These are phyloP conservation scores for Zaprionus tsacasi DNA, from an alignment of 1,140 invertebrate species.

Conservation along the genomic window DNA sequence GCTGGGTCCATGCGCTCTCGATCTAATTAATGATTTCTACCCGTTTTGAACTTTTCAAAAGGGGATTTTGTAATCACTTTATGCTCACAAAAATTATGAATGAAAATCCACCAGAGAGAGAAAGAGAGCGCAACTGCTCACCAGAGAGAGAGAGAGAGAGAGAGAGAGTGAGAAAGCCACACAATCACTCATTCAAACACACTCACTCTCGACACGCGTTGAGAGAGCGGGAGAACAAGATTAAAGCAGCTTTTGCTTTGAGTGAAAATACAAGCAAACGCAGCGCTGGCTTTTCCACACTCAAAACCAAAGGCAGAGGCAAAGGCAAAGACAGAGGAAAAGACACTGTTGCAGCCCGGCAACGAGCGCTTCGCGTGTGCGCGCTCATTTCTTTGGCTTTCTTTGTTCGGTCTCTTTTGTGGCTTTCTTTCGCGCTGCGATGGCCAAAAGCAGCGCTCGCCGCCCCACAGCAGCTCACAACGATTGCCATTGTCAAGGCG, in stretches of 20 bases:
- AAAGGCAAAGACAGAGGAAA: slow-evolving; percentile 40
- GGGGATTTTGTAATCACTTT: slow-evolving; percentile 72
- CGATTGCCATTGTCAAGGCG: slow-evolving; percentile 83
- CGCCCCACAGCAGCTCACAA: slow-evolving; percentile 67
- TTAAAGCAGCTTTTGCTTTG: slow-evolving; percentile 30
- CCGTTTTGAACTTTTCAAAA: slow-evolving; percentile 63
- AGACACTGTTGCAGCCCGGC: slow-evolving; percentile 33
- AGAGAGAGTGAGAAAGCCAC: neutral
- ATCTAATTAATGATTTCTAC: slow-evolving; percentile 79
- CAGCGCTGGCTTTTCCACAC: slow-evolving; percentile 28
- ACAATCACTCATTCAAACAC: neutral
- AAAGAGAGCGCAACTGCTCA: slow-evolving; percentile 12
- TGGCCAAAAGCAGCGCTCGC: slow-evolving; percentile 54
- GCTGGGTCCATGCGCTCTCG: slow-evolving; percentile 59
- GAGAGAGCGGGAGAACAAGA: slow-evolving; percentile 19
- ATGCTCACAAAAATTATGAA: slow-evolving; percentile 67
- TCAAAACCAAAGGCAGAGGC: slow-evolving; percentile 29
- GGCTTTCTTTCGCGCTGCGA: slow-evolving; percentile 66
- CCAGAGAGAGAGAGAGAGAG: slow-evolving; percentile 32
- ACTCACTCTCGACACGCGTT: slow-evolving; percentile 9
- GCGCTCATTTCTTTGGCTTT: slow-evolving; percentile 79
- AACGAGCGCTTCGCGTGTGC: slow-evolving; percentile 63
- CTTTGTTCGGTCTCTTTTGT: slow-evolving; percentile 69
- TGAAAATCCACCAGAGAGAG: slow-evolving; percentile 48
- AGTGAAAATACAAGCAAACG: slow-evolving; percentile 26